A percentile compares a stretch with the other conserved stretches of the same genome.
phyloP scores from a whole-genome alignment of 92 coral and sea anemone genomes.

The Pocillopora grandis region DNA sequence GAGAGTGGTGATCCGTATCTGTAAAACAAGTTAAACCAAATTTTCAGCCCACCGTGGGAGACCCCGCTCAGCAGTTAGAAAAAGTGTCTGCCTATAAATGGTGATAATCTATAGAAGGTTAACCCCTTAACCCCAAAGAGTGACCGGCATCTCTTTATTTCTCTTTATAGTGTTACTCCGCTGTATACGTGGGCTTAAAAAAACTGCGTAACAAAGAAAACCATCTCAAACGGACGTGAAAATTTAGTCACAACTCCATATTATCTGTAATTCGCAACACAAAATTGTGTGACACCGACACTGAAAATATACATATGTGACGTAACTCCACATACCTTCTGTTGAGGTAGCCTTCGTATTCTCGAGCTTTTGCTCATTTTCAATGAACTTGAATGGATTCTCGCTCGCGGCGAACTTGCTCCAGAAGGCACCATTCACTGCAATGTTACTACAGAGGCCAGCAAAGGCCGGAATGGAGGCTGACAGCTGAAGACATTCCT shows the following conservation, averaged over 20 bases:
- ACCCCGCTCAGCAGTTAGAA: background rate
- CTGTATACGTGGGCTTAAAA: too few relatives aligned
- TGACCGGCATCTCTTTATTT: too few relatives aligned
- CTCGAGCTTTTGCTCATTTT: constrained; percentile 15
- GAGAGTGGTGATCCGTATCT: constrained; percentile 21
- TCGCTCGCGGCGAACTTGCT: constrained; percentile 64
- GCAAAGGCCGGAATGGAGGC: constrained; percentile 69
- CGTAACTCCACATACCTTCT: constrained; percentile 9
- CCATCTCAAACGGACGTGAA: too few relatives aligned
- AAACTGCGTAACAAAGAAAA: too few relatives aligned
- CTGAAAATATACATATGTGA: background rate
- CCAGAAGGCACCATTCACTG: constrained; percentile 82
- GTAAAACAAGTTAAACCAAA: background rate
- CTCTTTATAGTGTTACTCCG: too few relatives aligned
- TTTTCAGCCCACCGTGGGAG: too few relatives aligned
- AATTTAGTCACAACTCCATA: too few relatives aligned
- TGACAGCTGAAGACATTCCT: constrained; percentile 87
- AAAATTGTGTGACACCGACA: background rate
- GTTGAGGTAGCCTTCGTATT: background rate
- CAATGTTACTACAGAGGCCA: constrained; percentile 86
- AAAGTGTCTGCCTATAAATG: background rate
- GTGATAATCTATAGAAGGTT: too few relatives aligned
- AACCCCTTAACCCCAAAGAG: too few relatives aligned
- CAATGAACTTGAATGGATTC: constrained; percentile 70
- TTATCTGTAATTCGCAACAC: background rate